Base-by-base conservation (phyloP, 2,797 vertebrate species). In the Chanos chanos region DNA sequence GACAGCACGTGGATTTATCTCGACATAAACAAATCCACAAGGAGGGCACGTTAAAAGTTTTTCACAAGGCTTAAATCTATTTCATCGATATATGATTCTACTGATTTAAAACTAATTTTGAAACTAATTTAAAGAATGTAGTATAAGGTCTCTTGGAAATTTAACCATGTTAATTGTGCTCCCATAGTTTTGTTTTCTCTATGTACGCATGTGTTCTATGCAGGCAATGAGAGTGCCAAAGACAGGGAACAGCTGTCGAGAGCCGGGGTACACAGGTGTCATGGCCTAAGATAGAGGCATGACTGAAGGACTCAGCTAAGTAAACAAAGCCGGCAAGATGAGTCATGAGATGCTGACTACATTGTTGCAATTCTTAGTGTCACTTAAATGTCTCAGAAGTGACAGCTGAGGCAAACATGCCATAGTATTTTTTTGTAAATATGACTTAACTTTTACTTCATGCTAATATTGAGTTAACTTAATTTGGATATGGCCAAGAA, bases 181-280 rank as follows among this genome's bases (percentile, higher is more conserved):
- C n/a, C n/a, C n/a, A n/a, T n/a, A n/a, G n/a, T n/a, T n/a, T n/a
- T n/a, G n/a, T n/a, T n/a, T n/a, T n/a, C n/a, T n/a, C n/a, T n/a
- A n/a, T n/a, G n/a, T 25, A 49, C 48, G 44, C 10, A 16, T 41
- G 18, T 2, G 13, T 22, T 7, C 44, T 10, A 15, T 10, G 16
- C 24, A 27, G 33, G 70, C 51, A 33, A 34, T 28, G 21, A 45
- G 24, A 10, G 24, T 13, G 57, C 27, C 59, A 39, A 33, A 28
- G 61, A 57, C 47, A 39, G 43, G 47, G 4, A 50, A 69, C 84
- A 86, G 83, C 83, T 86, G 85, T 68, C 66, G 36, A 3, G 40
- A 16, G 31, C 50, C 57, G 57, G 43, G 47, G 13, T 52, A 54
- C 77, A 79, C 81, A 80, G 77, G 80, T 84, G 81, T 64, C 36